Base-by-base conservation (phyloP, 2,888 invertebrate species). In the Patella depressa region DNA sequence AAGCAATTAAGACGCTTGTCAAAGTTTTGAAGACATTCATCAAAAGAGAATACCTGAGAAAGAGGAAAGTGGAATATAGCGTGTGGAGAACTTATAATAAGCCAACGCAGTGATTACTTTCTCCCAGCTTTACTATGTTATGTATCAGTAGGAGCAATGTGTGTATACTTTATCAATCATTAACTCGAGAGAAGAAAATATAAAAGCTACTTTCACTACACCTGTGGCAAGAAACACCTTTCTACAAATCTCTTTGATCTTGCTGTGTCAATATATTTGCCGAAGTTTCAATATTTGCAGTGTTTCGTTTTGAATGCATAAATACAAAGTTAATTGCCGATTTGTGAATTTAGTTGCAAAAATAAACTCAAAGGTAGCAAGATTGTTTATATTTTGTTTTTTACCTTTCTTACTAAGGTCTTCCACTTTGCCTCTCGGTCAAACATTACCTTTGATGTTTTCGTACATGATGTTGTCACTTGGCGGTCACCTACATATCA, bases 261-360 rank as follows among this genome's bases (percentile, higher is more conserved):
- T 12, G 12, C 19, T 24, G 14, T 65, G 65, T 65, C 19, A 65
- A 65, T 65, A 65, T 65, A 65, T 65, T 65, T 65, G 65, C 65
- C 24, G 12, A 24, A 65, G 65, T 24, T 65, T 65, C 65, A 65
- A 65, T 65, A 65, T 65, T 65, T 65, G 24, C 65, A 19, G 24
- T 65, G 65, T 65, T 65, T 65, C 65, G 65, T 65, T 65, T 65
- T 65, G 65, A 65, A 65, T 65, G 65, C 65, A 65, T 65, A 65
- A 65, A 65, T 65, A 65, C 65, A 65, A 65, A 65, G 65, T 65
- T 65, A 65, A 65, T 65, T 65, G 65, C 65, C 65, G 65, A 65
- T 65, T 65, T 65, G 65, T 65, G 65, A 65, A 65, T 65, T 65
- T 65, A 65, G 65, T 65, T 65, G 65, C 65, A 65, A 65, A 65